These are phyloP conservation scores for Pangasius djambal DNA, from an alignment of 2,797 vertebrate species.

Conservation along the genomic window DNA sequence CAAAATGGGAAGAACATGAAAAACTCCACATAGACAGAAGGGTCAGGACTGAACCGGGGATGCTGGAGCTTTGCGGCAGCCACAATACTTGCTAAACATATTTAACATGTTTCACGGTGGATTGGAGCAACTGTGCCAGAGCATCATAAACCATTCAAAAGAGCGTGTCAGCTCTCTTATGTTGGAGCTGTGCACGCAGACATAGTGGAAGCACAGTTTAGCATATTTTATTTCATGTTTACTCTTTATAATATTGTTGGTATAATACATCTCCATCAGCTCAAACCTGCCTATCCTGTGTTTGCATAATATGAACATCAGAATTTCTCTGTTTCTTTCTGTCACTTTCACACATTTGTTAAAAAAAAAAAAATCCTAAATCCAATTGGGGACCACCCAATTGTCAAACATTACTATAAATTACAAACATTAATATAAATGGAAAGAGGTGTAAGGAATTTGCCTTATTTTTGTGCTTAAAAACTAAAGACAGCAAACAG, in stretches of 20 bases:
- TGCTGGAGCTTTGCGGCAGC: not conserved
- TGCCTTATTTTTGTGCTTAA: not conserved
- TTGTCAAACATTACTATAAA: not conserved
- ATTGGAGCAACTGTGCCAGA: not conserved
- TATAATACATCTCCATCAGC: not conserved
- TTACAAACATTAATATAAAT: not conserved
- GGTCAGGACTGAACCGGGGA: too few relatives aligned
- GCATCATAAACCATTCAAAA: not conserved
- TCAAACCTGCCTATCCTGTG: too few relatives aligned
- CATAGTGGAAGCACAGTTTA: not conserved
- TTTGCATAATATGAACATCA: not conserved
- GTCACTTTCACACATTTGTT: not conserved
- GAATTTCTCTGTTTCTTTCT: not conserved
- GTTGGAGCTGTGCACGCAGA: too few relatives aligned
- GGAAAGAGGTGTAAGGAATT: not conserved
- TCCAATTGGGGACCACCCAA: not conserved
- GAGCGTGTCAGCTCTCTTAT: not conserved
- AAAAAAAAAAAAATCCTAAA: not conserved
- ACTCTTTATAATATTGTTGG: not conserved
- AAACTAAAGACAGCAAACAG: not conserved
- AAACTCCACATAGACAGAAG: not conserved
- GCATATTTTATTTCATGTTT: not conserved
- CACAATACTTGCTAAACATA: not conserved
- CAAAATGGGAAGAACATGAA: not conserved
- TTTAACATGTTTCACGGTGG: not conserved